Percentiles rank a stretch among this genome's conserved stretches.
phyloP scores from a whole-genome alignment of 2,888 invertebrate species.

The Archips xylosteana region DNA sequence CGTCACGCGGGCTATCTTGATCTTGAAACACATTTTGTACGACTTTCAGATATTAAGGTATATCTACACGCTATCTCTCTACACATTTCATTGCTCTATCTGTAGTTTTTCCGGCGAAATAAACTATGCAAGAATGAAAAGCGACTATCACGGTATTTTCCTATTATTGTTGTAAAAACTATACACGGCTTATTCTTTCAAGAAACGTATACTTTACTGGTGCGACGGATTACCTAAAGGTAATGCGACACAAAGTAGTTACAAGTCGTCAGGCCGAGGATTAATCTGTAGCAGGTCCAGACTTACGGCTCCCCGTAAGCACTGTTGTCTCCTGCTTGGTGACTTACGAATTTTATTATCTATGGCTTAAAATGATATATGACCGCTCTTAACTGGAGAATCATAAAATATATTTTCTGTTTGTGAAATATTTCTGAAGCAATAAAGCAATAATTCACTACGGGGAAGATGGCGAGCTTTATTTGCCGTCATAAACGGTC shows the following conservation, averaged over 20 bases:
- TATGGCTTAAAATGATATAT: conserved; percentile 85
- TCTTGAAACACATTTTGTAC: not conserved
- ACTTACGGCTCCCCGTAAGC: conserved; percentile 56
- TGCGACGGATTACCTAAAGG: conserved; percentile 12
- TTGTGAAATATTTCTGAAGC: conserved; percentile 86
- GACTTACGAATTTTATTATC: conserved; percentile 85
- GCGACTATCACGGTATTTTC: too few relatives aligned
- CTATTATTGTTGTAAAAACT: not conserved
- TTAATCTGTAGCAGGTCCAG: conserved; percentile 44
- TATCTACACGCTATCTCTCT: too few relatives aligned
- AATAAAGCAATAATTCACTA: conserved; percentile 86
- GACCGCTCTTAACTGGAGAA: conserved; percentile 83
- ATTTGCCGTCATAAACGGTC: conserved; percentile 84
- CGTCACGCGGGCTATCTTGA: not conserved
- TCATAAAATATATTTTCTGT: conserved; percentile 86
- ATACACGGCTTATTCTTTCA: not conserved
- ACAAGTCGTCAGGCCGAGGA: conserved; percentile 29
- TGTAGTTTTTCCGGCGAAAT: not conserved
- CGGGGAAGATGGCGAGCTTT: conserved; percentile 83
- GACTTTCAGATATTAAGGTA: too few relatives aligned
- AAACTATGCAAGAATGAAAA: not conserved
- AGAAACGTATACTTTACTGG: not conserved
- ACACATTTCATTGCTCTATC: too few relatives aligned
- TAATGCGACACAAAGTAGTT: conserved; percentile 35
- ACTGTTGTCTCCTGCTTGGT: conserved; percentile 77